Evolutionary conservation across 2,888 invertebrate species (phyloP).

Genomic region (Amblyjoppa proteus): DNA sequence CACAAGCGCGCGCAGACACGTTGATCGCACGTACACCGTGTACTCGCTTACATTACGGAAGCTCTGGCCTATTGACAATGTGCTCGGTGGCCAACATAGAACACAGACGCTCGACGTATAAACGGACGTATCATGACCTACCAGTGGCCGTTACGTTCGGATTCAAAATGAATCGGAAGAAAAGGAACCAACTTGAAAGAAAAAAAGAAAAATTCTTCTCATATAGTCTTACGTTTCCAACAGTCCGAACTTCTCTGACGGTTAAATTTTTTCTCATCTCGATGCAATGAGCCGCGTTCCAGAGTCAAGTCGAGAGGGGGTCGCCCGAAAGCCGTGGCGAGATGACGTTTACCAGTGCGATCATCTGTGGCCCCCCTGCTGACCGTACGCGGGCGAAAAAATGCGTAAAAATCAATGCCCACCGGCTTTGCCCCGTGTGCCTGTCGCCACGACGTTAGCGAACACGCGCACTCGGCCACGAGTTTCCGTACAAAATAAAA

Average conservation of each 20-base stretch:
- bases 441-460: slow-evolving; percentile 48
- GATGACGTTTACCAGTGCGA: slow-evolving; percentile 75
- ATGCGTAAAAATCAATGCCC: slow-evolving; percentile 81
- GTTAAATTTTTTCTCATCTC: slow-evolving; percentile 29
- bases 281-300: slow-evolving; percentile 1
- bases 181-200: slow-evolving; percentile 4
- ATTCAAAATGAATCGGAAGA: slow-evolving; percentile 9
- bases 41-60: slow-evolving; percentile 46
- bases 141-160: background rate
- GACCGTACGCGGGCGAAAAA: slow-evolving; percentile 59
- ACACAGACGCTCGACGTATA: background rate
- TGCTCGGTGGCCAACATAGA: slow-evolving; percentile 43
- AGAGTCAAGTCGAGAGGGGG: slow-evolving; percentile 7
- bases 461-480: slow-evolving; percentile 47
- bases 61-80: slow-evolving; percentile 62
- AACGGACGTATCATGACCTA: slow-evolving; percentile 26
- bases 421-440: slow-evolving; percentile 72
- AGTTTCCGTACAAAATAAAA: slow-evolving; percentile 2
- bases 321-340: slow-evolving; percentile 62
- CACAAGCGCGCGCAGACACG: background rate
- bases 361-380: slow-evolving; percentile 74
- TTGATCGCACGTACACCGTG: background rate
- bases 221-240: background rate
- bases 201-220: background rate
- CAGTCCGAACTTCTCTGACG: slow-evolving; percentile 16